phyloP scores from a whole-genome alignment of 2,113 vertebrate species.

The Opisthocomus hoazin region DNA sequence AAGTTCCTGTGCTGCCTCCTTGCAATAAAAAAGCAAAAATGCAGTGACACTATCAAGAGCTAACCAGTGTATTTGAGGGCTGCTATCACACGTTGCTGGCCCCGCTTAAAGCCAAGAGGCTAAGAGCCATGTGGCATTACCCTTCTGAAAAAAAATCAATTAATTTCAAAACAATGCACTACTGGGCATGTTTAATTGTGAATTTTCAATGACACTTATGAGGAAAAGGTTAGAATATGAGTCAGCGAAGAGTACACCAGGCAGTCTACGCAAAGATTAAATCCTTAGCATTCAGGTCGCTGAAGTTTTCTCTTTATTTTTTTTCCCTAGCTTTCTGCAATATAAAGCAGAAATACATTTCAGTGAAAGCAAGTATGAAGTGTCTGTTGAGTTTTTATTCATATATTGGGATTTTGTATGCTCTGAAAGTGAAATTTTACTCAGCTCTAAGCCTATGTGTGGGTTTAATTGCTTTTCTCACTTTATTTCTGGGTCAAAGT shows the following conservation, averaged over 20 bases:
- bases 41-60: neutral
- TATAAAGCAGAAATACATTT: neutral
- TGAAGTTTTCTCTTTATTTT: neutral
- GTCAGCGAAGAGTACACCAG: neutral
- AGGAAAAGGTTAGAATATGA: neutral
- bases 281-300: neutral
- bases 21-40: neutral
- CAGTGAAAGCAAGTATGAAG: neutral
- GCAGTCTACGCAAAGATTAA: neutral
- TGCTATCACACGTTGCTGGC: neutral
- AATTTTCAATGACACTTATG: neutral
- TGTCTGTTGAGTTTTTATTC: neutral
- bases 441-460: neutral
- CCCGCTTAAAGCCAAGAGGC: neutral
- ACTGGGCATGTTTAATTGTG: neutral
- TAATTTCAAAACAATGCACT: neutral
- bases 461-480: neutral
- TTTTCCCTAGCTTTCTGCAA: neutral
- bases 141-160: neutral
- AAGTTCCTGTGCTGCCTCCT: neutral
- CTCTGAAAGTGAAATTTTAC: neutral
- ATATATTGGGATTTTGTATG: neutral
- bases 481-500: neutral
- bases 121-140: neutral
- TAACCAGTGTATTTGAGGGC: neutral